Conservation (phyloP, 2,888 invertebrate species). For the Unio delphinus region DNA sequence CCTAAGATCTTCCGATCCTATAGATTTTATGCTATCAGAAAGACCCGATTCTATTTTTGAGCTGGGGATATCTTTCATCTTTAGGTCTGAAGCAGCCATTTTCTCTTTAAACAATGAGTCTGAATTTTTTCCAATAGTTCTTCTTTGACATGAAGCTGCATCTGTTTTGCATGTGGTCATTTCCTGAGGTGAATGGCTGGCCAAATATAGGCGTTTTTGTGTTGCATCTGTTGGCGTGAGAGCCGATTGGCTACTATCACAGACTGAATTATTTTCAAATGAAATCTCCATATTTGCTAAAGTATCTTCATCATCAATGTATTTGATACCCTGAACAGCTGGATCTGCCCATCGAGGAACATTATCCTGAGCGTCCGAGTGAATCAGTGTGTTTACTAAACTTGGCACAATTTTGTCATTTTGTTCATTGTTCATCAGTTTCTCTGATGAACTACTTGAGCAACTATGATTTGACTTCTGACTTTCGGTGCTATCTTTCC, state of each 20-base stretch:
- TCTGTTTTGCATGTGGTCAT: no score
- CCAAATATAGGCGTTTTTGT: conserved; percentile 41
- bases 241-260: conserved; percentile 50
- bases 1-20: not conserved
- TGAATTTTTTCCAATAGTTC: no score
- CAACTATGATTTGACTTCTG: no score
- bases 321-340: conserved; percentile 68
- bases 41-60: conserved; percentile 5
- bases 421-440: no score
- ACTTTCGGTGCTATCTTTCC: no score
- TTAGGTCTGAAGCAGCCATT: not conserved
- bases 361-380: conserved; percentile 21
- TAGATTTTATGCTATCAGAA: not conserved
- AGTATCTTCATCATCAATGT: conserved; percentile 78
- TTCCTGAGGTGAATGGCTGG: not conserved
- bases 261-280: conserved; percentile 39
- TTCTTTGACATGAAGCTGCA: no score
- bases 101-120: no score
- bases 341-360: conserved; percentile 68
- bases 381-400: conserved; percentile 30
- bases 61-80: conserved; percentile 1
- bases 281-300: conserved; percentile 19
- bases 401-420: conserved; percentile 24
- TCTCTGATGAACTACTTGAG: no score
- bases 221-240: conserved; percentile 37